phyloP scores from a whole-genome alignment of 2,797 vertebrate genomes.

The Austrolebias charrua region DNA sequence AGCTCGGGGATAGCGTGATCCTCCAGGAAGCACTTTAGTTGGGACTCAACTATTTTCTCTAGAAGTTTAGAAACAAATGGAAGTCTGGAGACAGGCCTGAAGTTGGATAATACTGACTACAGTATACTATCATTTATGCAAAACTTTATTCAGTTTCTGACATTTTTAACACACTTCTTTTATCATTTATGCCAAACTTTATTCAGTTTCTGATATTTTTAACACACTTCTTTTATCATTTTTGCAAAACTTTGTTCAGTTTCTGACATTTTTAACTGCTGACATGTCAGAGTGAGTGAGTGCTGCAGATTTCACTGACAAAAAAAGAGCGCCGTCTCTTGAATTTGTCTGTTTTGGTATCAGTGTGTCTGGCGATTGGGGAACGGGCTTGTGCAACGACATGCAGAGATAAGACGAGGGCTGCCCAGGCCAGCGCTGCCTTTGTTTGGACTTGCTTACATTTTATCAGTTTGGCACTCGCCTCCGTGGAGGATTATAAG shows the following conservation, averaged over 20 bases:
- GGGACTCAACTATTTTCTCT: too few relatives aligned
- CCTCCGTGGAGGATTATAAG: constrained; percentile 61
- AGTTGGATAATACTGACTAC: too few relatives aligned
- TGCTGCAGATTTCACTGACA: constrained; percentile 18
- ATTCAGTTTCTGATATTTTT: too few relatives aligned
- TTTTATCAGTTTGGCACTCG: constrained; percentile 72
- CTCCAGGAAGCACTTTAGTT: too few relatives aligned
- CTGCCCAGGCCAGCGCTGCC: constrained; percentile 48
- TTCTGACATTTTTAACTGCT: constrained; percentile 14
- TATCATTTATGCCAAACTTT: too few relatives aligned
- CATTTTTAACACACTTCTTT: too few relatives aligned
- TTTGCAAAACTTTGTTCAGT: not conserved
- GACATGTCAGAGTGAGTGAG: constrained; percentile 2
- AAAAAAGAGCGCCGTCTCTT: constrained; percentile 45
- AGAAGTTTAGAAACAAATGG: too few relatives aligned
- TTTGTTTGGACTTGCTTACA: constrained; percentile 70
- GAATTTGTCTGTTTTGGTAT: constrained; percentile 52
- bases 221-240: constrained; percentile 5
- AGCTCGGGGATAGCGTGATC: too few relatives aligned
- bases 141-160: too few relatives aligned
- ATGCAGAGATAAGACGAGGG: constrained; percentile 56
- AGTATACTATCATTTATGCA: too few relatives aligned
- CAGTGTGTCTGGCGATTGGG: constrained; percentile 44
- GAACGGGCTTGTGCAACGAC: constrained; percentile 64
- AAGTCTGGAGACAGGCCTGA: too few relatives aligned